Conservation (phyloP, 2,113 vertebrate genomes). For the Microcebus ravelobensis region DNA sequence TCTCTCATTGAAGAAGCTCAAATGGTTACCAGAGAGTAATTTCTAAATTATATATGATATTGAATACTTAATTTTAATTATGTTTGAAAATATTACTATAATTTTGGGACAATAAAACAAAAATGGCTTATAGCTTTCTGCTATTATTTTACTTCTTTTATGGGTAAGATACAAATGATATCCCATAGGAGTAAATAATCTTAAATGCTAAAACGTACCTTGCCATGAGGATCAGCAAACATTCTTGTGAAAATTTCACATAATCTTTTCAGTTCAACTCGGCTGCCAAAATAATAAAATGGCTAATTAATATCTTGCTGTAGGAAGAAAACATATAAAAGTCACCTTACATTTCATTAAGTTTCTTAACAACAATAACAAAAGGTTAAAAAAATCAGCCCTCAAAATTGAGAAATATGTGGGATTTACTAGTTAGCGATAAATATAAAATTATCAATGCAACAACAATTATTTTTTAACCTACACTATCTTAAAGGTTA, state of each 20-base stretch:
- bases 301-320: conserved; percentile 63
- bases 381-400: not conserved
- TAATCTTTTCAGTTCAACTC: conserved; percentile 97
- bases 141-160: not conserved
- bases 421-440: not conserved
- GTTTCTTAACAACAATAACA: not conserved
- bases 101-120: not conserved
- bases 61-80: conserved; percentile 35
- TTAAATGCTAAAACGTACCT: conserved; percentile 89
- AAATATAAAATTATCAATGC: not conserved
- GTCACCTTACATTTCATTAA: not conserved
- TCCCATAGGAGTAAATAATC: not conserved
- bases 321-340: conserved; percentile 45
- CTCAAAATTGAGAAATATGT: not conserved
- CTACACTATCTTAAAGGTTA: not conserved
- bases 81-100: conserved; percentile 30
- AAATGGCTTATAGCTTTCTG: not conserved
- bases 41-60: conserved; percentile 17
- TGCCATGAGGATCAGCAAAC: conserved; percentile 99
- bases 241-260: conserved; percentile 99
- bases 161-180: not conserved
- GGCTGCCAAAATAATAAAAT: conserved; percentile 87
- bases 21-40: not conserved
- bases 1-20: not conserved
- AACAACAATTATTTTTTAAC: not conserved